A percentile compares a stretch with the other conserved stretches of the same genome.
These are phyloP conservation scores for Orthonychiurus folsomi DNA, from an alignment of 2,888 invertebrate genomes.

Conservation along the genomic window DNA sequence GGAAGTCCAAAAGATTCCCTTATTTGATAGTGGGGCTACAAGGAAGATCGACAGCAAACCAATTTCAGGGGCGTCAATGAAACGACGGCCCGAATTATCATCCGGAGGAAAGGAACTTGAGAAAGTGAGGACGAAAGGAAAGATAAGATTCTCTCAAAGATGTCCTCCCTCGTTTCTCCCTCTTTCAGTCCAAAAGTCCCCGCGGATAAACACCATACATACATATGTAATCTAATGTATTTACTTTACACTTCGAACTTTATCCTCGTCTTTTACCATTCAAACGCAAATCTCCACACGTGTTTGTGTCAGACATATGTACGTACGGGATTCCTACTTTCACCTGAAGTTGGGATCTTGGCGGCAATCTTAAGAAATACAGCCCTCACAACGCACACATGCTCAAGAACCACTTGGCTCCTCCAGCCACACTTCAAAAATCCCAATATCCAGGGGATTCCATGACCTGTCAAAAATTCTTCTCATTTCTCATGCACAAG, in stretches of 20 bases:
- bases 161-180: constrained; percentile 12
- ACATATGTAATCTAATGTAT: not conserved
- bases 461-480: no score
- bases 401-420: no score
- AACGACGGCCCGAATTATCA: constrained; percentile 31
- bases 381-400: no score
- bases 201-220: not conserved
- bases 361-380: no score
- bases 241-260: not conserved
- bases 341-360: no score
- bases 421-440: no score
- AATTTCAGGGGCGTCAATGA: constrained; percentile 32
- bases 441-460: no score
- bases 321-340: no score
- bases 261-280: not conserved
- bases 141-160: constrained; percentile 23
- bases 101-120: constrained; percentile 15
- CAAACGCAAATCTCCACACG: not conserved
- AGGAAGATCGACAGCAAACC: constrained; percentile 33
- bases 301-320: no score
- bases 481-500: no score
- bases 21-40: constrained; percentile 7
- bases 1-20: constrained; percentile 12
- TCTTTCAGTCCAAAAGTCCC: constrained; percentile 7
- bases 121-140: constrained; percentile 18